Base-by-base conservation (phyloP, 1,140 invertebrate species). In the Nasonia vitripennis region DNA sequence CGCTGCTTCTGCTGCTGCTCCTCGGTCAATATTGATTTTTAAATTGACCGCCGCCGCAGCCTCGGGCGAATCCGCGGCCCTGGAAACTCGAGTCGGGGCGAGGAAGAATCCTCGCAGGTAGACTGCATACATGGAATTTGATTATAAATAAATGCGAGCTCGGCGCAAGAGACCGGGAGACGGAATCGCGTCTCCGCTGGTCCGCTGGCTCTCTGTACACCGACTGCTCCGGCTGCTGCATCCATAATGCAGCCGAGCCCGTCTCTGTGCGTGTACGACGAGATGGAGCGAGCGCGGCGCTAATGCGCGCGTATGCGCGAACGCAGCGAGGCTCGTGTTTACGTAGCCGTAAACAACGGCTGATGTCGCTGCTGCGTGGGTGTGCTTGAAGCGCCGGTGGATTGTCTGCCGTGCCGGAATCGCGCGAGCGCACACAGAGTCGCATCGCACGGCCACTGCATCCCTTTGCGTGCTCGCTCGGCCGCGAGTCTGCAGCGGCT, bases 1-100 rank as follows among this genome's bases (percentile, higher is more conserved):
- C 17, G 51, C 17, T 62, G 55, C 55, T 27, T 27, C 27, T 78
- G 7, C 23, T 27, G 48, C 91, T 91, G 91, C 90, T 92, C 89
- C 89, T 92, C 90, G 90, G 92, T 93, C 92, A 93, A 93, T 93
- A 93, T 93, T 93, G 92, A 93, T 93, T 93, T 93, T 92, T 91
- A 93, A 93, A 93, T 93, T 93, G 93, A 93, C 92, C 92, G 90
- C 88, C 71, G 77, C 87, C 81, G 86, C 78, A 81, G 75, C 55
- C 20, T 17, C 55, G 86, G 83, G 87, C 81, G 84, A 73, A 87
- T 85, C 86, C 81, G 85, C 82, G 85, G 85, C 67, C 73, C 81
- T 92, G 92, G 91, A 92, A 91, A 92, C 92, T 92, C 91, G 91
- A 90, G 90, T 89, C 88, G 89, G 87, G 89, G 87, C 88, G 88